Evolutionary conservation across 2,113 vertebrate species (phyloP), one percentile per base, ranked within the genome.

Genomic region (Dendropsophus ebraccatus): DNA sequence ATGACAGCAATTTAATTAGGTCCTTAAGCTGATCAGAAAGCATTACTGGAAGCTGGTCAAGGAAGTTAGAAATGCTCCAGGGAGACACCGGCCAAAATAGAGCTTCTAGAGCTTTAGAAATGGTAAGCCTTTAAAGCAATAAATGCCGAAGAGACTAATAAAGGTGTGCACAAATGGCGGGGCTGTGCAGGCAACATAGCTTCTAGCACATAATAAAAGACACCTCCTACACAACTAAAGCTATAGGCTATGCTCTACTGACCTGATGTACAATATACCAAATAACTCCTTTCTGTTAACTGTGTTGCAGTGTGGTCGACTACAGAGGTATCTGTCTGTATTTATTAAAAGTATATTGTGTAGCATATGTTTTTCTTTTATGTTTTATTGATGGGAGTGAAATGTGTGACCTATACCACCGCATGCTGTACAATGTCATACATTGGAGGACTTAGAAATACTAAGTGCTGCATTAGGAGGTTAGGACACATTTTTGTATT

Each of bases 1-100:
- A 90, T 93, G 92, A 92, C 93, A 93, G 92, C 91, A 93, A 92
- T 92, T 93, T 93, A 93, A 94, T 93, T 93, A 95, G 92, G 91
- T 93, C 89, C 92, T 92, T 93, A 93, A 93, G 93, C 92, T 93
- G 92, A 93, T 94, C 93, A 93, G 92, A 90, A 84, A 84, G 90
- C 88, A 89, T 91, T 90, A 91, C 89, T 11, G 84, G 91, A 91
- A 92, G 90, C 88, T 88, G 89, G 91, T 89, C 85, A 84, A 91
- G 92, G 91, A 89, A 90, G 84, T 91, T 89, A 88, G 77, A 90
- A 88, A 87, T 89, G 89, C 86, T 88, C 87, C 89, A 89, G 91
- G 90, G 90, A 90, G 21, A 87, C 89, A 8, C 23, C 73, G 89
- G 90, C 88, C 81, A 85, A 25, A 81, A 72, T 86, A 88, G 91